These are phyloP conservation scores for Bujurquina vittata DNA, from an alignment of 2,113 vertebrate species.

Conservation along the genomic window DNA sequence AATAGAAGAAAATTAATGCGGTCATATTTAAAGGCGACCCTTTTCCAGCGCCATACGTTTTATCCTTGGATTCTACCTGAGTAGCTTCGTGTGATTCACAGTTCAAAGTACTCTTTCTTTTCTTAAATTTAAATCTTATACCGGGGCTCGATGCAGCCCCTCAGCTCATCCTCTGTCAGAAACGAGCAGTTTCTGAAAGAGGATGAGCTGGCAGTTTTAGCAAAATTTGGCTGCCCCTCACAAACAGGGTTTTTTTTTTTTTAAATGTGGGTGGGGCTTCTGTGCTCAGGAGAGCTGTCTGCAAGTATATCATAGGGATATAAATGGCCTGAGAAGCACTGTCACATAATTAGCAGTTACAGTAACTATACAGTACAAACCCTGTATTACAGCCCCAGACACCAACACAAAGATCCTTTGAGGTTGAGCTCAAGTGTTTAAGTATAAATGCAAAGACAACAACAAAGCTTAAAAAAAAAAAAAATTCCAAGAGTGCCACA, in stretches of 20 bases:
- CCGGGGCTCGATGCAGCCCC: not conserved
- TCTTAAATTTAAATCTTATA: not conserved
- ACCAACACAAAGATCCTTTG: not conserved
- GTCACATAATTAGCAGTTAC: not conserved
- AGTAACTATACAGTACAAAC: not conserved
- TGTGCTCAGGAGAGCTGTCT: no score
- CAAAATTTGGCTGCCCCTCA: no score
- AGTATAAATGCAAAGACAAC: not conserved
- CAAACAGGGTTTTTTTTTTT: no score
- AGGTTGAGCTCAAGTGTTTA: not conserved
- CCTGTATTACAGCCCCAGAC: not conserved
- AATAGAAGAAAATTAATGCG: not conserved
- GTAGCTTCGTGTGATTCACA: not conserved
- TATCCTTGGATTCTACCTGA: not conserved
- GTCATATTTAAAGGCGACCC: conserved; percentile 4
- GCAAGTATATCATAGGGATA: no score
- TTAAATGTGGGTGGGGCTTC: no score
- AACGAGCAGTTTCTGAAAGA: not conserved
- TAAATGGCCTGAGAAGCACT: not conserved
- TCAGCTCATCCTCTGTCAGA: not conserved
- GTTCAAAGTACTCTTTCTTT: not conserved
- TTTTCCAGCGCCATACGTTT: not conserved
- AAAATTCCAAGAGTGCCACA: no score
- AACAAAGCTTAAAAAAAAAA: no score
- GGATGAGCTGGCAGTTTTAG: not conserved